phyloP scores from a whole-genome alignment of 2,113 vertebrate genomes.

The Canis aureus region DNA sequence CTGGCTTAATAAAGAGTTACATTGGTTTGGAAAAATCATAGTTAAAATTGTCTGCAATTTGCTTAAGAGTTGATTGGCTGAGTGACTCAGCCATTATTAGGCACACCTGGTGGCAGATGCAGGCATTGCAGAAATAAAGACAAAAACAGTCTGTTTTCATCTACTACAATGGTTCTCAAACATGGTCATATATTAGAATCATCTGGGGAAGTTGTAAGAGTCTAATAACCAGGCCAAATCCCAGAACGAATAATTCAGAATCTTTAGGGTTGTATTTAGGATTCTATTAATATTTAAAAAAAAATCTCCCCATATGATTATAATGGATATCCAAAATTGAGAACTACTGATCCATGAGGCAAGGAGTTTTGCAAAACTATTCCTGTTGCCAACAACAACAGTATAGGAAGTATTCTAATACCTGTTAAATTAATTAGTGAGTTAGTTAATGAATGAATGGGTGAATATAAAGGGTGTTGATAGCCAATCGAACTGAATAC shows the following conservation, averaged over 20 bases:
- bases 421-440: background rate
- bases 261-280: background rate
- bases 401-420: background rate
- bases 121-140: background rate
- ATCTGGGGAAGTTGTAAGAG: background rate
- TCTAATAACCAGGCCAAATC: background rate
- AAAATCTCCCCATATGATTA: background rate
- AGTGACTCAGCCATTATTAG: background rate
- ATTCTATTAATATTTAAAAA: background rate
- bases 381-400: background rate
- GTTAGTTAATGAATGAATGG: background rate
- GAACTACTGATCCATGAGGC: background rate
- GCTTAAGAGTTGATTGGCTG: background rate
- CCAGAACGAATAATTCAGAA: background rate
- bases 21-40: conserved; percentile 46
- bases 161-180: background rate
- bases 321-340: background rate
- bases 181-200: background rate
- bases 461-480: background rate
- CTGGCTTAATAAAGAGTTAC: conserved; percentile 33
- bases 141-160: background rate
- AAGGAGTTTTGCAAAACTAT: background rate
- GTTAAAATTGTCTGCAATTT: conserved; percentile 38
- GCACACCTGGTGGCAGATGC: background rate
- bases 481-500: background rate